These are phyloP conservation scores for Cichladusa arquata DNA, from an alignment of 2,113 vertebrate species.

Conservation along the genomic window DNA sequence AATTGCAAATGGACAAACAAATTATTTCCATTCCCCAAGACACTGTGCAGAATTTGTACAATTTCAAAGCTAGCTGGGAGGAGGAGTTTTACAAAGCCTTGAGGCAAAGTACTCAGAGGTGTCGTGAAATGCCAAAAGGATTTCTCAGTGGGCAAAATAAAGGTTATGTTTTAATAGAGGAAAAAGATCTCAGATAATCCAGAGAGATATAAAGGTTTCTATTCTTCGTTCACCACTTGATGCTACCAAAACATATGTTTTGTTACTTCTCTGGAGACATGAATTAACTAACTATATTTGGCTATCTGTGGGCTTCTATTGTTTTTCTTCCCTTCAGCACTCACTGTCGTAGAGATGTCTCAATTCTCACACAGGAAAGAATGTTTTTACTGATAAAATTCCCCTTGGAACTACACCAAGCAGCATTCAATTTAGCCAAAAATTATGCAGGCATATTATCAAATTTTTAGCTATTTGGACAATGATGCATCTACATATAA, in stretches of 20 bases:
- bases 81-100: background rate
- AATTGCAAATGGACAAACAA: conserved; percentile 34
- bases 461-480: conserved; percentile 16
- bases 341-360: conserved; percentile 30
- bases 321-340: background rate
- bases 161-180: conserved; percentile 25
- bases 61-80: background rate
- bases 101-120: conserved; percentile 1
- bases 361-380: conserved; percentile 39
- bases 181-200: conserved; percentile 28
- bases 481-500: conserved; percentile 5
- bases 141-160: conserved; percentile 34
- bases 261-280: background rate
- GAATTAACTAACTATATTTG: conserved; percentile 2
- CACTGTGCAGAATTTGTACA: background rate
- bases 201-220: conserved; percentile 10
- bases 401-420: conserved; percentile 14
- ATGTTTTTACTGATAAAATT: conserved; percentile 54
- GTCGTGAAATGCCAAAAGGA: conserved; percentile 39
- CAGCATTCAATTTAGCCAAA: conserved; percentile 12
- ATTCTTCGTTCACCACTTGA: background rate
- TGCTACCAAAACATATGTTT: conserved; percentile 47
- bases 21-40: conserved; percentile 25
- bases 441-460: conserved; percentile 36
- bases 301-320: background rate